Conservation (phyloP, 2,797 vertebrate species). For the Champsocephalus gunnari region DNA sequence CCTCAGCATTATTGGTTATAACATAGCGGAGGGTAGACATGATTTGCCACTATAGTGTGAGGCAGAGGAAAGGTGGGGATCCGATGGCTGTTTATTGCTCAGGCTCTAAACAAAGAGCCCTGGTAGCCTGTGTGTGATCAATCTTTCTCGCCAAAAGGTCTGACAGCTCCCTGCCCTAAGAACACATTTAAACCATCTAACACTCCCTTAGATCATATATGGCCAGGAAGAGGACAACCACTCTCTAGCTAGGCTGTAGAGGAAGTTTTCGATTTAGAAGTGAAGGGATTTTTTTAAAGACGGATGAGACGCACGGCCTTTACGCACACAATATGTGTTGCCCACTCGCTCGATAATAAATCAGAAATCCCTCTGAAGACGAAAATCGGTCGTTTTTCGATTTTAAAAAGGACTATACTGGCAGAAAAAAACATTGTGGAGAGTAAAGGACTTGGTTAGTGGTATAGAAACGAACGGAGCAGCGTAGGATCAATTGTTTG, state of each 20-base stretch:
- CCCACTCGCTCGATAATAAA: constrained; percentile 22
- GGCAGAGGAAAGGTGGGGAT: constrained; percentile 75
- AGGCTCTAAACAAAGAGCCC: constrained; percentile 98
- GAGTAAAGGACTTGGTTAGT: constrained; percentile 54
- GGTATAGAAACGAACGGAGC: constrained; percentile 66
- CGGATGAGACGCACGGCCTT: constrained; percentile 39
- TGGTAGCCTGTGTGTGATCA: constrained; percentile 94
- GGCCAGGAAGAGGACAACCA: constrained; percentile 88
- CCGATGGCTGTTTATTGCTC: constrained; percentile 90
- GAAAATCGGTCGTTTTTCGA: constrained; percentile 35
- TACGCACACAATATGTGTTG: constrained; percentile 29
- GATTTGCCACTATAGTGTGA: constrained; percentile 62
- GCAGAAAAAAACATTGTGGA: constrained; percentile 38
- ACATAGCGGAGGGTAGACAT: constrained; percentile 29
- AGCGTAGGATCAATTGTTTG: constrained; percentile 86
- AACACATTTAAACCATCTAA: constrained; percentile 97
- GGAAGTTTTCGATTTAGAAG: constrained; percentile 49
- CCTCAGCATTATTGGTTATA: constrained; percentile 55
- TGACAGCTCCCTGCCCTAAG: constrained; percentile 99
- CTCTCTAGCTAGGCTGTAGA: constrained; percentile 69
- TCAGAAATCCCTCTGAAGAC: constrained; percentile 26
- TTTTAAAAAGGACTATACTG: constrained; percentile 53
- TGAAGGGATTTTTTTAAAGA: constrained; percentile 46
- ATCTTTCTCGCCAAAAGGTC: constrained; percentile 98
- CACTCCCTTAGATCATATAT: constrained; percentile 94